A percentile compares a stretch with the other conserved stretches of the same genome.
phyloP scores from a whole-genome alignment of 2,113 vertebrate species.

The Ictidomys tridecemlineatus region DNA sequence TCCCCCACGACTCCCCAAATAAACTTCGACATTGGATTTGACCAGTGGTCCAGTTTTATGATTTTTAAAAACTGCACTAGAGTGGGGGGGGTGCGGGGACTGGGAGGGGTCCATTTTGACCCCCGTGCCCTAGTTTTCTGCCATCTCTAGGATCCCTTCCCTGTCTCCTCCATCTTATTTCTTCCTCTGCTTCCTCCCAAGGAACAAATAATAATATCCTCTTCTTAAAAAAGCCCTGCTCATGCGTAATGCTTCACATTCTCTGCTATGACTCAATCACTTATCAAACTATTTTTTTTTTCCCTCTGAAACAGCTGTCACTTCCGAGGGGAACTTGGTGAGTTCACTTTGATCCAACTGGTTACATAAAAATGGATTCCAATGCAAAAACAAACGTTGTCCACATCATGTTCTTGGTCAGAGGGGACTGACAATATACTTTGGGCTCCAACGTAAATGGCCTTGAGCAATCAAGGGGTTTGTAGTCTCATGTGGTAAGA shows the following conservation, averaged over 20 bases:
- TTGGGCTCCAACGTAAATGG: neutral
- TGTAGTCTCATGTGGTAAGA: neutral
- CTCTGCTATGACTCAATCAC: neutral
- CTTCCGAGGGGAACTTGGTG: neutral
- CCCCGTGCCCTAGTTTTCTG: fast-evolving
- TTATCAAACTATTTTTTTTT: neutral
- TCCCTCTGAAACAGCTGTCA: neutral
- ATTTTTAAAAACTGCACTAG: neutral
- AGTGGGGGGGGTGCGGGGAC: neutral
- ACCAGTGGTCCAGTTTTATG: neutral
- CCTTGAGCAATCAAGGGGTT: neutral
- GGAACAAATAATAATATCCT: neutral
- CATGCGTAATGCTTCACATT: neutral
- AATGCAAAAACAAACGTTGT: neutral
- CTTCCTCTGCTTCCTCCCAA: neutral
- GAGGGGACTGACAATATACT: neutral
- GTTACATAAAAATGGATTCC: neutral
- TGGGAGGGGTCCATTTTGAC: no score
- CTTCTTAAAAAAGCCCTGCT: neutral
- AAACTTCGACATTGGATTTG: neutral
- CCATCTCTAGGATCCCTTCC: neutral
- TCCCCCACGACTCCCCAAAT: no score
- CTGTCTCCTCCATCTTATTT: neutral
- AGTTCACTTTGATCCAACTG: neutral
- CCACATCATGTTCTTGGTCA: neutral